Evolutionary conservation across 2,797 vertebrate species (phyloP), one percentile per base, ranked within the genome.

Genomic region (Scyliorhinus canicula): DNA sequence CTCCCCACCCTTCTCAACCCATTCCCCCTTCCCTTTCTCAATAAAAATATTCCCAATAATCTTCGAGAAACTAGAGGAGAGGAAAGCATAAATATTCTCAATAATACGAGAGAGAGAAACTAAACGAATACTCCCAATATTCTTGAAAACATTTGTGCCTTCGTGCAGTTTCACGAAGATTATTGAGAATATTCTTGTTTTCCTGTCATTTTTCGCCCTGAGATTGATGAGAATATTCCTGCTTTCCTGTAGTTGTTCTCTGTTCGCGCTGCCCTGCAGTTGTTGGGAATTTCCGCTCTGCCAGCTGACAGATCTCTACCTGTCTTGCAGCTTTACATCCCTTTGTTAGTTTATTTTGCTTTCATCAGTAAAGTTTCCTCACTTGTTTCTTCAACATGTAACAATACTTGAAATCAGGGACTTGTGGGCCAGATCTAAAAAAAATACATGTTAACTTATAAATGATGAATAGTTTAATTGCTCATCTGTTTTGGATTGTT

Each of bases 161-260:
- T 55, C 52, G 28, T 35, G 52, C 16, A n/a, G 52, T n/a, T 90
- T 90, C 55, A 40, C 35, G 40, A 5, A 35, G 57, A 19, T 90
- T 60, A n/a, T 90, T 63, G n/a, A 35, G 35, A 90, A 8, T 90
- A 9, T n/a, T 35, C 52, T 50, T n/a, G 52, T 35, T 88, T 57
- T 86, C 47, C 44, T 31, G 47, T 85, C 26, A 52, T 52, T 52
- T 86, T 44, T 79, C 84, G 31, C 85, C 2, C 3, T 35, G 7
- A 88, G 55, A 57, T 63, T 63, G 57, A 21, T 91, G 57, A n/a
- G 26, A 91, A 91, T 91, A 35, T 91, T 91, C 55, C 55, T 88
- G 85, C 28, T 31, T 31, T 88, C 35, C 55, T n/a, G 55, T 57
- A 57, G 31, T 19, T 88, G n/a, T 57, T 88, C 88, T 65, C 57